phyloP scores from a whole-genome alignment of 2,888 invertebrate species.

The Aphidoletes aphidimyza region DNA sequence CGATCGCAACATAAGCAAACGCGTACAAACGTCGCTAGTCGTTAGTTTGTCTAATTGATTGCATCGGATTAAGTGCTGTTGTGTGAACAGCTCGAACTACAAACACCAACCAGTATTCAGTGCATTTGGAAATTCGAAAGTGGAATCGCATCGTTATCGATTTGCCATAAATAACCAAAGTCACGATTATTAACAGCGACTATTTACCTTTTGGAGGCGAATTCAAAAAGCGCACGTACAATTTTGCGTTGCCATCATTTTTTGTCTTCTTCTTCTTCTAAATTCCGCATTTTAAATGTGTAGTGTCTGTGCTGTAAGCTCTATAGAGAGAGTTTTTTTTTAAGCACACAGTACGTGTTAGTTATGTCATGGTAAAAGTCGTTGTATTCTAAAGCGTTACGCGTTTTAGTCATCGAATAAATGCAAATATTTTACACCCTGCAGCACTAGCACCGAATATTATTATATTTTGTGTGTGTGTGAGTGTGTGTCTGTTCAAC shows the following conservation, averaged over 20 bases:
- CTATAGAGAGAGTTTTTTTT: background rate
- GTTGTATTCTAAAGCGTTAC: background rate
- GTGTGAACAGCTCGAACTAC: too few species aligned
- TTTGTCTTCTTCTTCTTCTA: background rate
- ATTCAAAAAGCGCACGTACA: background rate
- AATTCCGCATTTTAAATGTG: background rate
- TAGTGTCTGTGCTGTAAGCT: background rate
- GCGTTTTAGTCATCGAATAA: background rate
- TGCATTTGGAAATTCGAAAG: too few species aligned
- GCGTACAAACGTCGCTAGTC: too few species aligned
- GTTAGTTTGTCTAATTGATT: too few species aligned
- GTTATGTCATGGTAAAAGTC: background rate
- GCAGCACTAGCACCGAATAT: conserved; percentile 23
- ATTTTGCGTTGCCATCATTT: conserved; percentile 7
- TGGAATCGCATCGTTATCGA: background rate
- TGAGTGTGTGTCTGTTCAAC: background rate
- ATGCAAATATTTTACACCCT: conserved; percentile 31
- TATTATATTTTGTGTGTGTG: conserved; percentile 13
- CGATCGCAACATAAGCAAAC: too few species aligned
- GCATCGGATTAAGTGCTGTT: too few species aligned
- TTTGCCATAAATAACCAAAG: conserved; percentile 46
- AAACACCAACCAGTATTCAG: too few species aligned
- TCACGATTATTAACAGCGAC: conserved; percentile 45
- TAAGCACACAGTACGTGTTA: background rate
- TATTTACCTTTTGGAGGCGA: conserved; percentile 4